Conservation (phyloP, 2,888 invertebrate species). For the Dolomedes plantarius region DNA sequence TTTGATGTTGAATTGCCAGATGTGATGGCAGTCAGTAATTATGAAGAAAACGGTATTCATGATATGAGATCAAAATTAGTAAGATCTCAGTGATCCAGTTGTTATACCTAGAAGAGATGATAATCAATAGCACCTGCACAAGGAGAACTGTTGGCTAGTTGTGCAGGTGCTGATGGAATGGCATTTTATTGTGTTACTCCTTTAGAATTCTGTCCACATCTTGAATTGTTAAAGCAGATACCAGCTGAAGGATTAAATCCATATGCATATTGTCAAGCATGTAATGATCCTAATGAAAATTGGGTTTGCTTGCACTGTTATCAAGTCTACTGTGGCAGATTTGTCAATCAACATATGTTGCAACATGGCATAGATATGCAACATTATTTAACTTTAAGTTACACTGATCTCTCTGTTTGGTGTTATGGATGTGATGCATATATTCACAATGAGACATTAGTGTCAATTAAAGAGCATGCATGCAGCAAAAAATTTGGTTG, state of each 20-base stretch:
- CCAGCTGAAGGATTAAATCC: constrained; percentile 57
- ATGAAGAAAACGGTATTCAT: not conserved
- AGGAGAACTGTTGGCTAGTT: not conserved
- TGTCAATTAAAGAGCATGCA: constrained; percentile 55
- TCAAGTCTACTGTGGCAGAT: constrained; percentile 85
- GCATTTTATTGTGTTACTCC: constrained; percentile 45
- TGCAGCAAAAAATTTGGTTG: constrained; percentile 40
- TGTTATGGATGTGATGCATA: constrained; percentile 79
- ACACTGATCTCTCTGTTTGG: constrained; percentile 90
- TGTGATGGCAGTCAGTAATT: not conserved
- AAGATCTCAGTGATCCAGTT: constrained; percentile 52
- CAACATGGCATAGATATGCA: constrained; percentile 81
- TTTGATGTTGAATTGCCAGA: constrained; percentile 77
- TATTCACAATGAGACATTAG: constrained; percentile 52
- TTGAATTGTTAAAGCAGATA: constrained; percentile 51
- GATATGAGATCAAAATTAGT: not conserved
- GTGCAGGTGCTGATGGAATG: constrained; percentile 9
- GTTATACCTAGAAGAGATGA: constrained; percentile 39
- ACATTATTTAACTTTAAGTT: constrained; percentile 88
- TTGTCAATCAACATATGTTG: constrained; percentile 87
- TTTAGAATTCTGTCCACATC: constrained; percentile 53
- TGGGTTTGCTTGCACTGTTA: constrained; percentile 72
- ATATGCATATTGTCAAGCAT: constrained; percentile 37
- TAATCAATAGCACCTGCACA: too few species aligned
- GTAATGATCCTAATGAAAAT: constrained; percentile 44